Evolutionary conservation across 2,113 vertebrate species (phyloP).

Genomic region (Erythrocebus patas): DNA sequence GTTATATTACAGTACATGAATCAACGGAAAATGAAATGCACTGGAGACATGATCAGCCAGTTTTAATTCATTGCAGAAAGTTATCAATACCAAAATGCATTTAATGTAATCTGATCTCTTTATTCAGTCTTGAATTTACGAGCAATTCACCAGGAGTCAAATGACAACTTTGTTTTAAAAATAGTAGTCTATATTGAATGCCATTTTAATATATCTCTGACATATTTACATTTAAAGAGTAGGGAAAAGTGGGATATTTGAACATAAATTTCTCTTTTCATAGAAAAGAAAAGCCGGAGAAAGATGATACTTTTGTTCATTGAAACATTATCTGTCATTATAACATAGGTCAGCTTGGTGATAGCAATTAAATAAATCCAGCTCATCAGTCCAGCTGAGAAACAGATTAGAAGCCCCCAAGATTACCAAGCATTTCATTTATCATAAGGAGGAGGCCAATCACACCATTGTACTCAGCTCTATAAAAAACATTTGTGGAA

Average conservation of each 20-base stretch:
- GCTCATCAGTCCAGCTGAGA: slow-evolving; percentile 48
- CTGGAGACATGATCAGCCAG: slow-evolving; percentile 92
- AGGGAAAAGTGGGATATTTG: slow-evolving; percentile 77
- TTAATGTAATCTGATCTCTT: slow-evolving; percentile 95
- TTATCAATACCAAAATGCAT: slow-evolving; percentile 92
- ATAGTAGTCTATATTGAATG: slow-evolving; percentile 82
- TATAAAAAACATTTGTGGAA: slow-evolving; percentile 42
- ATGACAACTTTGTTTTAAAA: slow-evolving; percentile 90
- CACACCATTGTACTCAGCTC: not conserved
- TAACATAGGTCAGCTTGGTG: slow-evolving; percentile 64
- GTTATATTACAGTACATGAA: slow-evolving; percentile 95
- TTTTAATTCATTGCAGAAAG: slow-evolving; percentile 95
- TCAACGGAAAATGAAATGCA: slow-evolving; percentile 95
- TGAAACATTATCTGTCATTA: slow-evolving; percentile 63
- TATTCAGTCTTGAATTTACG: slow-evolving; percentile 92
- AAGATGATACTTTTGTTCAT: slow-evolving; percentile 74
- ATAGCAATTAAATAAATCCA: slow-evolving; percentile 74
- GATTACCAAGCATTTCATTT: slow-evolving; percentile 36
- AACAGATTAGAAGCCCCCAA: slow-evolving; percentile 66
- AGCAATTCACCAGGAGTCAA: slow-evolving; percentile 85
- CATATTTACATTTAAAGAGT: slow-evolving; percentile 82
- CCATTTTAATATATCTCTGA: slow-evolving; percentile 80
- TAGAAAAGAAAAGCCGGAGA: slow-evolving; percentile 65
- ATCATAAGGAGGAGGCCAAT: slow-evolving; percentile 56
- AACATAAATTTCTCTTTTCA: slow-evolving; percentile 78